phyloP scores from a whole-genome alignment of 2,797 vertebrate genomes.

The Lepidocolaptes lacrymiger region DNA sequence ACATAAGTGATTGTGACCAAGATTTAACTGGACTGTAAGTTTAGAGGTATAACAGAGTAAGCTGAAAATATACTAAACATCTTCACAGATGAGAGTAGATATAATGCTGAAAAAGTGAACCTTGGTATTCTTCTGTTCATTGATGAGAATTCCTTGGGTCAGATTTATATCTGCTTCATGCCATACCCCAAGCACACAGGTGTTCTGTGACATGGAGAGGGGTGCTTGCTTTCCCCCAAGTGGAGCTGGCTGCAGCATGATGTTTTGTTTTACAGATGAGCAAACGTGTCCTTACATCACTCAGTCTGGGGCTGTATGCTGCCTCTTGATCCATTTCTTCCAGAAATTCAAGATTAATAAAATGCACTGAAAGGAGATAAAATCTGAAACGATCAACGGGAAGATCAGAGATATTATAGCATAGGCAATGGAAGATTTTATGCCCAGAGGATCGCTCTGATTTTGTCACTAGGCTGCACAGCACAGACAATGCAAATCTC shows the following conservation, averaged over 20 bases:
- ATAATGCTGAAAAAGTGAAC: neutral
- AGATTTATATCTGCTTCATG: neutral
- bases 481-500: neutral
- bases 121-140: neutral
- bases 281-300: neutral
- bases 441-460: neutral
- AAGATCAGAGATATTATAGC: neutral
- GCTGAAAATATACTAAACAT: neutral
- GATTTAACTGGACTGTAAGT: neutral
- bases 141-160: neutral
- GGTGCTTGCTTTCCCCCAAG: neutral
- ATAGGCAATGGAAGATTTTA: neutral
- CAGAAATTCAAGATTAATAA: slow-evolving; percentile 11
- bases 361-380: neutral
- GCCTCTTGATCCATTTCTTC: neutral
- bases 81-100: neutral
- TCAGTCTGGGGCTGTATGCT: neutral
- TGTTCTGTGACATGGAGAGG: neutral
- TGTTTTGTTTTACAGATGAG: neutral
- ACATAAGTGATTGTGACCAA: neutral
- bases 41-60: neutral
- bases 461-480: neutral
- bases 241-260: neutral
- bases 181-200: too few relatives aligned
- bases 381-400: neutral